A percentile compares a stretch with the other conserved stretches of the same genome.
These are phyloP conservation scores for Alligator mississippiensis DNA, from an alignment of 2,113 vertebrate species.

Conservation along the genomic window DNA sequence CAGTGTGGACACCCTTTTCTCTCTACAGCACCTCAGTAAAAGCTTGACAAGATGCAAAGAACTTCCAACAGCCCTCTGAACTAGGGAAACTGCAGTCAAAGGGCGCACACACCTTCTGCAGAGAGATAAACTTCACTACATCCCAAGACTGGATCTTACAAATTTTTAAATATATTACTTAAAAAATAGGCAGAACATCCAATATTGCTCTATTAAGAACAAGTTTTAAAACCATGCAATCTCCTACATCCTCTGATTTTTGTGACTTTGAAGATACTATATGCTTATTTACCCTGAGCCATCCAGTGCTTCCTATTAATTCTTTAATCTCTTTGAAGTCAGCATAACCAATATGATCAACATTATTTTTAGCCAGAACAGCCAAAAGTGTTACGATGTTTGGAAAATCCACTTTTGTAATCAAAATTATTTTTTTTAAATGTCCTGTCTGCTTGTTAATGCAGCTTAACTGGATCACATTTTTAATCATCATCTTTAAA, in stretches of 20 bases:
- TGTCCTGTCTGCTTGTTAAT: not conserved
- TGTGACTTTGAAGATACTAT: not conserved
- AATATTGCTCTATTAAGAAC: not conserved
- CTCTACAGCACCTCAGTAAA: not conserved
- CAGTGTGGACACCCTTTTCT: not conserved
- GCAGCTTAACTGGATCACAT: not conserved
- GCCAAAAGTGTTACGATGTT: not conserved
- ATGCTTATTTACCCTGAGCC: not conserved
- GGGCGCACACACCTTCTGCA: not conserved
- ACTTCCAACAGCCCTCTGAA: not conserved
- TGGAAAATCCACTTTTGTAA: not conserved
- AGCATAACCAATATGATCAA: not conserved
- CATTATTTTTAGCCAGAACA: not conserved
- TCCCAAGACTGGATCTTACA: not conserved
- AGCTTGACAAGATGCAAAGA: not conserved
- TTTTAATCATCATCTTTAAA: not conserved
- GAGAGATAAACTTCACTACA: not conserved
- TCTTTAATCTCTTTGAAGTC: not conserved
- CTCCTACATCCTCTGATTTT: not conserved
- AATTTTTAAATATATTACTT: not conserved
- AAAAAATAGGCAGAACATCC: not conserved
- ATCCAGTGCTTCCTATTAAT: not conserved
- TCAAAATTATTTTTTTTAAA: rapidly evolving
- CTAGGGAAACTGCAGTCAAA: not conserved
- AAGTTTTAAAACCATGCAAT: not conserved